Evolutionary conservation across 2,113 vertebrate species (phyloP), one percentile per base, ranked within the genome.

Genomic region (Ahaetulla prasina): DNA sequence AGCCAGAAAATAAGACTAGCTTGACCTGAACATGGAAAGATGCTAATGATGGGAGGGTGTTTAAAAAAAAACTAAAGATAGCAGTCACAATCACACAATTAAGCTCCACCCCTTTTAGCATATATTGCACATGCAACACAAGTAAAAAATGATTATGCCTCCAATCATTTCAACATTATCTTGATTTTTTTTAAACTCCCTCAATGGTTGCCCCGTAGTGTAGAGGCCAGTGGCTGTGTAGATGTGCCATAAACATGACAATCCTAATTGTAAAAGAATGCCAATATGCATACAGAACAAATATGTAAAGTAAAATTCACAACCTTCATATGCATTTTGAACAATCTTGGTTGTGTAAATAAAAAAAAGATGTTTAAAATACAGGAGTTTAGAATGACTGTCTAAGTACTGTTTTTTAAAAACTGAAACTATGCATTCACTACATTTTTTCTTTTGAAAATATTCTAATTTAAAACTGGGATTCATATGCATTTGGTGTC

Each of bases 401-500:
- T 25, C 1, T 88, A 55, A 88, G 89, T 91, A 54, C 1, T 9
- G 6, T 63, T 94, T 94, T 74, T 90, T 49, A 8, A 89, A 57
- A 87, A 80, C 30, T 57, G 11, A 87, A 92, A 89, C 93, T 68
- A 68, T 68, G 63, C 63, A 90, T 50, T 87, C 86, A 0, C 23
- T 18, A 92, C 3, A 85, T 52, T 93, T 35, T 50, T 23, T 90
- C 84, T 74, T 80, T 89, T 45, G 25, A 45, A 55, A 55, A 8
- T 87, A 10, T 74, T 16, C 14, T 88, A 74, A 92, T 53, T 52
- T 87, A 53, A 53, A 88, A 74, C 8, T 63, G 35, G 54, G 90
- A 90, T 86, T 91, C 93, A 93, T 94, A 90, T 92, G 89, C 30
- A 35, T 54, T 91, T 85, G 9, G 22, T 22, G 7, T 7, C 18